phyloP scores from a whole-genome alignment of 2,113 vertebrate genomes.

The Ariopsis seemanni region DNA sequence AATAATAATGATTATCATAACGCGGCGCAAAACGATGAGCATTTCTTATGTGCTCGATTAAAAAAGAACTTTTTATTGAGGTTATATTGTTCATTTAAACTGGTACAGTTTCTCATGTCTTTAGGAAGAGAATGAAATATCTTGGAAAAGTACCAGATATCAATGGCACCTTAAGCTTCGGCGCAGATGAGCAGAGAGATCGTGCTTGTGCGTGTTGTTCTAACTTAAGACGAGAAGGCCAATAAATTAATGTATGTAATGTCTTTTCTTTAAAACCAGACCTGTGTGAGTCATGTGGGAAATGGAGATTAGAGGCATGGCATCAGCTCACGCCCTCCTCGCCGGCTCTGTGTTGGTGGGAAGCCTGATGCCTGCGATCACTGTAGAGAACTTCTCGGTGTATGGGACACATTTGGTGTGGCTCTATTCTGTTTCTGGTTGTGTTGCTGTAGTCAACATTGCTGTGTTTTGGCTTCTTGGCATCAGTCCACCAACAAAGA shows the following conservation, averaged over 20 bases:
- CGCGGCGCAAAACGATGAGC: no score
- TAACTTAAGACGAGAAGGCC: neutral
- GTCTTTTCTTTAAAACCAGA: neutral
- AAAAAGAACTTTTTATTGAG: no score
- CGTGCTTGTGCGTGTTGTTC: no score
- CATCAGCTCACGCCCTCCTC: constrained; percentile 79
- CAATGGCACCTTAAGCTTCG: no score
- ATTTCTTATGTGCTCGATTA: no score
- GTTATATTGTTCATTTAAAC: no score
- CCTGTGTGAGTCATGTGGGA: constrained; percentile 78
- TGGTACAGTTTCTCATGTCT: no score
- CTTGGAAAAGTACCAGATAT: no score
- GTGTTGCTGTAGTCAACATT: constrained; percentile 75
- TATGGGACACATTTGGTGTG: constrained; percentile 84
- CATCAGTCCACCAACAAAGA: constrained; percentile 78
- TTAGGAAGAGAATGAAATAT: no score
- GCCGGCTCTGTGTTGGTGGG: constrained; percentile 75
- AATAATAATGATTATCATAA: no score
- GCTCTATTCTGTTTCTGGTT: constrained; percentile 80
- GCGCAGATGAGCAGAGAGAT: no score
- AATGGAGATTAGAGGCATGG: constrained; percentile 80
- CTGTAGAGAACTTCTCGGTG: constrained; percentile 82
- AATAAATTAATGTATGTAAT: neutral
- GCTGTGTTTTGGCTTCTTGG: constrained; percentile 81
- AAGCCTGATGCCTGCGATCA: constrained; percentile 71